Evolutionary conservation across 2,888 invertebrate genomes (phyloP), one percentile per base, ranked within the genome.

Genomic region (Rhagium mordax): DNA sequence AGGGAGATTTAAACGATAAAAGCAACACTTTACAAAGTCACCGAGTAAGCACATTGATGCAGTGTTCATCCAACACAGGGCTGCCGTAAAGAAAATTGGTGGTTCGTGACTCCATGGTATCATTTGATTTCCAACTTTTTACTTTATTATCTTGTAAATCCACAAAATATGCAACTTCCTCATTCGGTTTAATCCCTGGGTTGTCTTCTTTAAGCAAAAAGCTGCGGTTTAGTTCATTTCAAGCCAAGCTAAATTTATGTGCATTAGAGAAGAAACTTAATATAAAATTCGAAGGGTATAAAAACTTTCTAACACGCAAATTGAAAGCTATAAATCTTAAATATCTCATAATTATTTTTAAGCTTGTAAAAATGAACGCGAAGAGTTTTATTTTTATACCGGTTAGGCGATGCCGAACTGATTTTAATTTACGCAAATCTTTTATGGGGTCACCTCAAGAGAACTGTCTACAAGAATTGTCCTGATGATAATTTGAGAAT

Each of bases 251-350:
- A 53, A 65, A 65, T 65, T 65, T 65, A 65, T 65, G 65, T 65
- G 16, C 53, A 65, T 65, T 20, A 53, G 48, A 33, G 65, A 53
- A 65, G 65, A 53, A 65, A 65, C 64, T 48, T 64, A 64, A 64
- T 64, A 64, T 64, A 49, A 64, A 64, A 64, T 64, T 64, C 64
- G 64, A 49, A 15, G 48, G 49, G 29, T 16, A 18, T 27, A 64
- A 64, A 64, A 64, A 64, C 15, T 64, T 64, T 29, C 51, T 24
- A 27, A 24, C 64, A 16, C 48, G 51, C 51, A 64, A 64, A 64
- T 64, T 64, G 48, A 51, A 64, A 64, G 48, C 15, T 21, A 61
- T 61, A 61, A 61, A 61, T 61, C 61, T 61, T 1, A 47, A 61
- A 61, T 41, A 61, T 21, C 41, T 21, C 61, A 48, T 61, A 64